Evolutionary conservation across 2,888 invertebrate species (phyloP), one percentile per base, ranked within the genome.

Genomic region (Mechanitis mazaeus): DNA sequence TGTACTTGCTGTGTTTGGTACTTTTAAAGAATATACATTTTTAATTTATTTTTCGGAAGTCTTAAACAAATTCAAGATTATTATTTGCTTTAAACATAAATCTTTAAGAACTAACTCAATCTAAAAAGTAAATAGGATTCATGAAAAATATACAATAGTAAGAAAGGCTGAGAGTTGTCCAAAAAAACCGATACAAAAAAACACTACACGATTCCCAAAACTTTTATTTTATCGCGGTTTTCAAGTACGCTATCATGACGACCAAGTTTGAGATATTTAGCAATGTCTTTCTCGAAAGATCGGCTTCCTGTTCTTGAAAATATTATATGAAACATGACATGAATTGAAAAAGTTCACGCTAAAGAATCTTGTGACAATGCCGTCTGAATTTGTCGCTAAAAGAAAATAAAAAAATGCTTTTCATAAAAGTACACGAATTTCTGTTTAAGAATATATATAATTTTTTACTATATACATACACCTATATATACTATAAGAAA

Each of bases 321-420:
- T 63, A 82, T 81, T 79, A 79, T 81, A 81, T 75, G 72, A 81
- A 81, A 81, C 80, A 84, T 78, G 79, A 77, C 75, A 76, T 78
- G 81, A 83, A 84, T 83, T 83, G 80, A 78, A 84, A 83, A 84
- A 85, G 78, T 84, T 84, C 74, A 67, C 70, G 72, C 69, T 70
- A 63, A 69, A 74, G 73, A 77, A 79, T 77, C 72, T 76, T 68
- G 68, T 68, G 69, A 79, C 75, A 73, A 72, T 71, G 67, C 71
- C 71, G 71, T 67, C 69, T 46, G 53, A 73, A 71, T 73, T 71
- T 71, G 73, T 78, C 79, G 79, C 77, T 75, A 12, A 47, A 55
- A 58, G 20, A 59, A 55, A 58, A 59, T 45, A 55, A 50, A 61
- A 61, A 42, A 42, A 53, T 53, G 50, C 55, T 65, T 58, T 64